Evolutionary conservation across 2,888 invertebrate genomes (phyloP), one percentile per base, ranked within the genome.

Genomic region (Agrilus biguttatus): DNA sequence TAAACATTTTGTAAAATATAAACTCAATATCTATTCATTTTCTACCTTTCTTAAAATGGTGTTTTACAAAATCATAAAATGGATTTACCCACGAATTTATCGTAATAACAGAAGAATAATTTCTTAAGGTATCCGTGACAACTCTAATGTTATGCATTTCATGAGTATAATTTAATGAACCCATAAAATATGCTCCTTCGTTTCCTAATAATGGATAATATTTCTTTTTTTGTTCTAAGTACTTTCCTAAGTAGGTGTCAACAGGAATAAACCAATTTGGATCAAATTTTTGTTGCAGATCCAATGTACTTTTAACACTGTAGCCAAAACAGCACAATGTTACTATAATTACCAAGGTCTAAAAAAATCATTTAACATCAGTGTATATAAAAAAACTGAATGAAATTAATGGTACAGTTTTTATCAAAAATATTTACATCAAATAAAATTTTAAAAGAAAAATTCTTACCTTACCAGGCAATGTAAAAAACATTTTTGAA

Each of bases 231-330:
- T 69, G 65, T 36, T 66, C 55, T 4, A 78, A 54, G 60, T 73
- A 87, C 42, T 77, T 63, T 51, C 72, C 73, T 41, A 80, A 73
- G 58, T 84, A 80, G 0, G 81, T 77, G 40, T 72, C 72, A 41
- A 76, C 71, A 0, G 87, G 86, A 44, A 87, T 71, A 57, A 87
- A 86, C 86, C 86, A 86, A 42, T 71, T 72, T 0, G 81, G 80
- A 61, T 87, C 84, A 62, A 86, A 87, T 59, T 80, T 77, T 61
- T 86, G 85, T 58, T 83, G 77, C 41, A 87, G 66, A 51, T 72
- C 71, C 41, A 77, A 63, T 39, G 78, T 68, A 33, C 79, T 77
- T 53, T 75, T 66, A 43, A 78, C 67, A 55, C 80, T 80, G 46
- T 78, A 68, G 19, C 73, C 74, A 5, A 78, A 70, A 45, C 79